Evolutionary conservation across 1,140 invertebrate genomes (phyloP).

Genomic region (Nautilus pompilius): DNA sequence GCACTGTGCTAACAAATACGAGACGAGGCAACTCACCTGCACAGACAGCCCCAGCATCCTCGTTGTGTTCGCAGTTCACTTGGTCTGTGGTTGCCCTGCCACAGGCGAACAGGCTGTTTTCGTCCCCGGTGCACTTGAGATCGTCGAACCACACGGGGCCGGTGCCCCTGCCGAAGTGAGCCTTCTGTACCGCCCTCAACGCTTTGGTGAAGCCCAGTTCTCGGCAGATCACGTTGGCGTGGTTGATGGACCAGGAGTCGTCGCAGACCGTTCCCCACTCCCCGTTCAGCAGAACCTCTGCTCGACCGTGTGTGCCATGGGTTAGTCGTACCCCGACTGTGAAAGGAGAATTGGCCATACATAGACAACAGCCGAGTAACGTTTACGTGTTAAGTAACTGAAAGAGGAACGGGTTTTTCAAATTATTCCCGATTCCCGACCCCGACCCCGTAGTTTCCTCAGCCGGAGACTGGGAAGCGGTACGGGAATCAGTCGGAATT

Average conservation of each 20-base stretch:
- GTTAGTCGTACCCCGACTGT: neutral
- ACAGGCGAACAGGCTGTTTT: conserved; percentile 67
- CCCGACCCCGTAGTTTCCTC: neutral
- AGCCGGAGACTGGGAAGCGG: neutral
- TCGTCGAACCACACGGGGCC: conserved; percentile 66
- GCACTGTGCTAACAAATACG: neutral
- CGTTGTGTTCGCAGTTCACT: neutral
- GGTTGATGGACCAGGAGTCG: conserved; percentile 83
- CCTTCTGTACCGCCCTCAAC: conserved; percentile 19
- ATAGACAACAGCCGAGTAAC: neutral
- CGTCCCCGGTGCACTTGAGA: conserved; percentile 67
- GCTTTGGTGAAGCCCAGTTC: conserved; percentile 62
- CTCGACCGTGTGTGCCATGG: conserved; percentile 37
- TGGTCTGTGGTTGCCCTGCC: conserved; percentile 55
- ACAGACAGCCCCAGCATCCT: conserved; percentile 2
- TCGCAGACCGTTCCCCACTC: conserved; percentile 89
- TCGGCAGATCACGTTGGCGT: conserved; percentile 78
- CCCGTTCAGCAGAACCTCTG: conserved; percentile 80
- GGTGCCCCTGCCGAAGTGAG: conserved; percentile 59
- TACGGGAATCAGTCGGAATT: neutral
- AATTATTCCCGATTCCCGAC: neutral
- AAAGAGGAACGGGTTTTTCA: neutral
- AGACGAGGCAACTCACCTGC: neutral
- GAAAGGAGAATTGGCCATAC: neutral
- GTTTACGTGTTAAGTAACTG: neutral